phyloP scores from a whole-genome alignment of 2,888 invertebrate species.

The Ephialtes manifestator region DNA sequence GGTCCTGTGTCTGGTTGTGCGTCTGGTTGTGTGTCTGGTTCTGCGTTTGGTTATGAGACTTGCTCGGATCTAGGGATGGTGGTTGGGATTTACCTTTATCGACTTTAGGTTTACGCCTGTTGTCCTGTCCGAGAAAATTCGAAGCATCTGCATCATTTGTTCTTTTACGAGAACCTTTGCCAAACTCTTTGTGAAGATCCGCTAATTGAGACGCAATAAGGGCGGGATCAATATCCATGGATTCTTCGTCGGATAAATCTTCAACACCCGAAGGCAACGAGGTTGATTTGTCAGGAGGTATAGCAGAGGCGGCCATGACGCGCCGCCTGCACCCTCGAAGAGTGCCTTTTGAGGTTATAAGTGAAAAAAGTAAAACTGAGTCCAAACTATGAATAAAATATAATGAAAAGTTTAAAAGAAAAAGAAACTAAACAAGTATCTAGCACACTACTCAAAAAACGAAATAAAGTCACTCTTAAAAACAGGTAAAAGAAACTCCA shows the following conservation, averaged over 20 bases:
- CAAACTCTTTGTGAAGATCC: not conserved
- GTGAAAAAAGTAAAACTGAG: not conserved
- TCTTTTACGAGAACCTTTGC: not conserved
- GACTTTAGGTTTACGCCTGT: not conserved
- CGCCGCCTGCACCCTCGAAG: not conserved
- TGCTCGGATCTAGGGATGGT: too few relatives aligned
- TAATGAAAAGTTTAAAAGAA: not conserved
- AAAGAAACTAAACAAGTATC: not conserved
- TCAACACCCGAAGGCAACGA: not conserved
- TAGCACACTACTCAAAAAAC: not conserved
- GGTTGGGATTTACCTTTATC: not conserved
- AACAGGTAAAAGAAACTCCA: not conserved
- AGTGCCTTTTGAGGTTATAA: not conserved
- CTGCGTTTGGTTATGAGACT: too few relatives aligned
- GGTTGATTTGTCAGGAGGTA: not conserved
- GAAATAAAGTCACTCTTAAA: not conserved
- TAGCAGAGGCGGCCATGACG: not conserved
- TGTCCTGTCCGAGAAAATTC: not conserved
- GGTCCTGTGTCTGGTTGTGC: too few relatives aligned
- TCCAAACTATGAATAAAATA: not conserved
- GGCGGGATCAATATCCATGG: not conserved
- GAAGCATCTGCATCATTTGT: not conserved
- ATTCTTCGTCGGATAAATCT: not conserved
- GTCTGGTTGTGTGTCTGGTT: too few relatives aligned
- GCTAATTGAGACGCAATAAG: not conserved